Conservation (phyloP, 1,140 invertebrate genomes). For the Diploscapter pachys region DNA sequence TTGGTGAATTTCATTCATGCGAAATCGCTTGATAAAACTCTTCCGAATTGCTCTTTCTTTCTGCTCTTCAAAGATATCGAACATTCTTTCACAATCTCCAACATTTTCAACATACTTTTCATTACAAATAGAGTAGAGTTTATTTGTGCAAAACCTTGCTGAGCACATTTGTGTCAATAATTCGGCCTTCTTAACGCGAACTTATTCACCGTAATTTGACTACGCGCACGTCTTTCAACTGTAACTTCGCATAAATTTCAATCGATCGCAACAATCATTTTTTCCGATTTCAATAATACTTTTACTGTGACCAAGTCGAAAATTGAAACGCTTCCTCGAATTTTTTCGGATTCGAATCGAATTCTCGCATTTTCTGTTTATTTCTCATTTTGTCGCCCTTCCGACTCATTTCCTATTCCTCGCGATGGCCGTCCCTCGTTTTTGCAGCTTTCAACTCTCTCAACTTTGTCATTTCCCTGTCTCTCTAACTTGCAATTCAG, state of each 20-base stretch:
- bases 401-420: not conserved
- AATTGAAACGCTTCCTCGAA: not conserved
- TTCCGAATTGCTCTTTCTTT: no score
- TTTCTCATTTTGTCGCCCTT: not conserved
- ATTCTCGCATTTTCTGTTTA: not conserved
- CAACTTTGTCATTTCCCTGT: not conserved
- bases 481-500: not conserved
- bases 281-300: not conserved
- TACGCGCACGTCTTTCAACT: not conserved
- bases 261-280: not conserved
- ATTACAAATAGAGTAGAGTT: no score
- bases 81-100: no score
- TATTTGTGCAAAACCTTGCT: no score
- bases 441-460: not conserved
- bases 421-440: no score
- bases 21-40: no score
- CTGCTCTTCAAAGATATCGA: no score
- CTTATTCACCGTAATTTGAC: no score
- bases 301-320: not conserved
- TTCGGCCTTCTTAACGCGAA: no score
- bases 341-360: not conserved
- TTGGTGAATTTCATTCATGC: no score
- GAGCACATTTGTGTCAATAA: no score
- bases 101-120: no score
- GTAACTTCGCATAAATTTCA: not conserved